A percentile compares a stretch with the other conserved stretches of the same genome.
Evolutionary conservation across 2,888 invertebrate genomes (phyloP).

Genomic region (Sphaerophoria rueppellii): DNA sequence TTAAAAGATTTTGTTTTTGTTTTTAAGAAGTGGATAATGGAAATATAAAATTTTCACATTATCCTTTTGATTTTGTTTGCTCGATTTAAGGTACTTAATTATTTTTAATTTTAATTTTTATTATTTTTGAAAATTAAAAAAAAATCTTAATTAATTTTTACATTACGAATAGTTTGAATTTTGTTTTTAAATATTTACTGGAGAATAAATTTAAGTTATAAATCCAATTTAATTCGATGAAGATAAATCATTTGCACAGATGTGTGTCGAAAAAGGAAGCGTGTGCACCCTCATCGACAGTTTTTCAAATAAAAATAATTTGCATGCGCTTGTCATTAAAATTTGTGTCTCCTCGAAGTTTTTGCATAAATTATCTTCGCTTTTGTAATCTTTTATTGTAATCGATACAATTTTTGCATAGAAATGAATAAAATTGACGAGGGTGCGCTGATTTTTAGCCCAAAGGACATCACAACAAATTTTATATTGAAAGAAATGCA

Average conservation of each 20-base stretch:
- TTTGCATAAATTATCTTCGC: slow-evolving; percentile 65
- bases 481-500: slow-evolving; percentile 55
- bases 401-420: slow-evolving; percentile 67
- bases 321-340: slow-evolving; percentile 61
- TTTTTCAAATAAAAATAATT: slow-evolving; percentile 37
- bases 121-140: slow-evolving; percentile 38
- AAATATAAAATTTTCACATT: slow-evolving; percentile 74
- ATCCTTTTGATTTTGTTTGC: slow-evolving; percentile 81
- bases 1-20: slow-evolving; percentile 1
- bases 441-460: slow-evolving; percentile 59
- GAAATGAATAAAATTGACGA: slow-evolving; percentile 37
- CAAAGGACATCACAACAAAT: slow-evolving; percentile 35
- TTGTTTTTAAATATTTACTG: slow-evolving; percentile 36
- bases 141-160: slow-evolving; percentile 33
- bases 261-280: slow-evolving; percentile 10
- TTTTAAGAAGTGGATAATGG: slow-evolving; percentile 68
- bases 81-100: slow-evolving; percentile 76
- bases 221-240: slow-evolving; percentile 48
- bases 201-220: slow-evolving; percentile 35
- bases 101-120: slow-evolving; percentile 39
- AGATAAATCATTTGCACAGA: neutral
- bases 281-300: slow-evolving; percentile 28
- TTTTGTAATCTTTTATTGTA: slow-evolving; percentile 35
- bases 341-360: slow-evolving; percentile 16
- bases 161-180: slow-evolving; percentile 34